A percentile compares a stretch with the other conserved stretches of the same genome.
Conservation (phyloP, 2,113 vertebrate species). For the Climacteris rufus region DNA sequence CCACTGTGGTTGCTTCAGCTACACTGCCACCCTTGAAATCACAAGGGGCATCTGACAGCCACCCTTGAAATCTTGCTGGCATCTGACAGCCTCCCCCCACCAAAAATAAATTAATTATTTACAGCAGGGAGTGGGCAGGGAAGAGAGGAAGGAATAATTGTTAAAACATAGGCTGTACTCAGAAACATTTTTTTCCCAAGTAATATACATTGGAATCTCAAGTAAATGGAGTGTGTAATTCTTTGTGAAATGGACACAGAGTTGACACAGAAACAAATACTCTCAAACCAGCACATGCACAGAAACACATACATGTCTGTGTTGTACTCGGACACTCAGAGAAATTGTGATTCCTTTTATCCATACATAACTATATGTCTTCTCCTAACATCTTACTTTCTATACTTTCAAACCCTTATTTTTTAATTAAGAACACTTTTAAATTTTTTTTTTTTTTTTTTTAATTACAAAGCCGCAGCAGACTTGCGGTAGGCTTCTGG, state of each 20-base stretch:
- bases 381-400: not conserved
- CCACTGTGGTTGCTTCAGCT: not conserved
- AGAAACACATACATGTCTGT: not conserved
- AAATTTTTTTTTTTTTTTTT: not conserved
- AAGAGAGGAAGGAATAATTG: slow-evolving; percentile 21
- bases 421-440: not conserved
- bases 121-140: not conserved
- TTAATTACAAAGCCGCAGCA: not conserved
- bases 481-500: not conserved
- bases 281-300: not conserved
- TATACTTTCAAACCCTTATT: not conserved
- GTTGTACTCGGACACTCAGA: not conserved
- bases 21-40: not conserved
- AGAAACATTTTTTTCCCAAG: not conserved
- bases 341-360: not conserved
- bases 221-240: slow-evolving; percentile 51
- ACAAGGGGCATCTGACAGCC: not conserved
- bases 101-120: not conserved
- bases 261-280: slow-evolving; percentile 24
- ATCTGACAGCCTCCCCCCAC: not conserved
- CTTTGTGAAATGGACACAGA: slow-evolving; percentile 33
- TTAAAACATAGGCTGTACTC: slow-evolving; percentile 22
- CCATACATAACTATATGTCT: not conserved
- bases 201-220: slow-evolving; percentile 56
- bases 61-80: not conserved